Evolutionary conservation across 2,113 vertebrate genomes (phyloP).

Genomic region (Odontophorus gujanensis): DNA sequence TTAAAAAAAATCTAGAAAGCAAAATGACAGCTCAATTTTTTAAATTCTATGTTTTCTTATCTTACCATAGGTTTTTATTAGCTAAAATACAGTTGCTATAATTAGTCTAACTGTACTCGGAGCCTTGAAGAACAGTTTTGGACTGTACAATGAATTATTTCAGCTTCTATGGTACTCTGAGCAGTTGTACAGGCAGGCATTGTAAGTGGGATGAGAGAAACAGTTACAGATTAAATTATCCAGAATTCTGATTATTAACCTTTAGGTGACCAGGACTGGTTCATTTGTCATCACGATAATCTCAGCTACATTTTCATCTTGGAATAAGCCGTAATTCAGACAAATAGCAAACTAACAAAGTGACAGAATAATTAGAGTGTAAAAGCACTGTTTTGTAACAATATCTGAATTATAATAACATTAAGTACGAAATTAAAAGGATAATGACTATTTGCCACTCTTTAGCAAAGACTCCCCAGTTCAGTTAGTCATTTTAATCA

Average conservation of each 20-base stretch:
- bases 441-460: neutral
- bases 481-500: neutral
- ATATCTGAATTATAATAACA: neutral
- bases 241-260: neutral
- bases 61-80: neutral
- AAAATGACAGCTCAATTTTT: neutral
- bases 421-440: neutral
- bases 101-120: neutral
- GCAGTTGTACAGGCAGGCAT: neutral
- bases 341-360: neutral
- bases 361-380: neutral
- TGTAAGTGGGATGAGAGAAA: neutral
- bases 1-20: neutral
- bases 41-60: neutral
- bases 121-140: neutral
- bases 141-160: neutral
- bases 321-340: neutral
- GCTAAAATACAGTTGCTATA: neutral
- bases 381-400: neutral
- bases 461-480: neutral
- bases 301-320: neutral
- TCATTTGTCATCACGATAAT: neutral
- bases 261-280: neutral
- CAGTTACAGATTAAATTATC: neutral
- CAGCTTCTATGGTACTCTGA: neutral